Base-by-base conservation (phyloP, 2,113 vertebrate species). In the Fulica atra region DNA sequence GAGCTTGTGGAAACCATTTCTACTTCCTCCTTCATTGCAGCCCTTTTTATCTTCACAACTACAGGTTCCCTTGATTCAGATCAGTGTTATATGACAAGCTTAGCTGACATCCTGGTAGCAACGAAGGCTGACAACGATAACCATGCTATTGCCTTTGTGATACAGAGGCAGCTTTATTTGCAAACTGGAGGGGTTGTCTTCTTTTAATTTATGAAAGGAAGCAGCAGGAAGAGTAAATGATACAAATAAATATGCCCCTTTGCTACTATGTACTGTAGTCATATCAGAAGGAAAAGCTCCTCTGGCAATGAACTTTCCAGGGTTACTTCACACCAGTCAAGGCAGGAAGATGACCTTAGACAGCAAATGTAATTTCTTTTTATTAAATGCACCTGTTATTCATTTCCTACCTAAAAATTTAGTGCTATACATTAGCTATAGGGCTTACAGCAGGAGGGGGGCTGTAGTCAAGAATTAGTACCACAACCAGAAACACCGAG, bases 171-270 rank as follows among this genome's bases (percentile, higher is more conserved):
- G 48, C 56, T 91, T 88, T 88, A 83, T 89, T 51, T 93, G 60
- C 46, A 56, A 56, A 51, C 8, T 38, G 18, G 4, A 17, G 36
- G 10, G 5, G 4, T 19, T 76, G 8, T 3, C 53, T 89, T 89
- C 19, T 59, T 93, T 93, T 53, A 76, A 89, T 92, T 82, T 82
- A 64, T 64, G n/a, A 93, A 71, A 57, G 78, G 53, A 87, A 96
- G 74, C 4, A 17, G 18, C 20, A 85, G 16, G 53, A 88, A 76
- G 31, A 79, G 64, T 61, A 85, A 94, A 72, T 36, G 3, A 57
- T 20, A 53, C 18, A 82, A 94, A 56, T 51, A 76, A 85, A 93
- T 80, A 72, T 13, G 20, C 18, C 10, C 40, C 3, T 7, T 88
- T 65, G 35, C 57, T 77, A 35, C 61, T 91, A 59, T 20, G 25